phyloP scores from a whole-genome alignment of 2,888 invertebrate species.

The Loripinus fragilis region DNA sequence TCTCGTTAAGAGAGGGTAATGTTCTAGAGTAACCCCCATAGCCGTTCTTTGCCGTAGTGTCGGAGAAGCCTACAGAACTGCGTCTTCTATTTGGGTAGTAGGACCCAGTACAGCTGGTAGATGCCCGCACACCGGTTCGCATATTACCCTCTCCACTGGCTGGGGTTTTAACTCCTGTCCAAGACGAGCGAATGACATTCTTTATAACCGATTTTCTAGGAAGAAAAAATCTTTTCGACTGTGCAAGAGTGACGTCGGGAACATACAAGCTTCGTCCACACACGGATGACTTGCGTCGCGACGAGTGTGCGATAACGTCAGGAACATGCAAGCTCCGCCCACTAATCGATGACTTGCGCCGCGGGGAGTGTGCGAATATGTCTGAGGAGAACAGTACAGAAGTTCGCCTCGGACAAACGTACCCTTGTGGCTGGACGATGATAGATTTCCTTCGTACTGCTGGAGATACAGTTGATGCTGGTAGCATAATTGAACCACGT shows the following conservation, averaged over 20 bases:
- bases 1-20: neutral
- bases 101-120: constrained; percentile 1
- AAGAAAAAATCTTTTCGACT: constrained; percentile 1
- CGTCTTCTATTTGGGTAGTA: neutral
- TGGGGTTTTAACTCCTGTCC: neutral
- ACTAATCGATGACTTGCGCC: neutral
- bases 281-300: neutral
- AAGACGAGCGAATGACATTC: constrained; percentile 11
- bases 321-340: neutral
- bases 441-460: neutral
- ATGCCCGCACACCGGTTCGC: neutral
- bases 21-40: neutral
- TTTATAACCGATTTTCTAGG: constrained; percentile 12
- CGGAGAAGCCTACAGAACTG: neutral
- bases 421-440: constrained; percentile 22
- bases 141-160: neutral
- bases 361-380: constrained; percentile 28
- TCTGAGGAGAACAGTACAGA: constrained; percentile 33
- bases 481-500: neutral
- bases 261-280: neutral
- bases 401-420: constrained; percentile 32
- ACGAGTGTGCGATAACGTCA: too few species aligned
- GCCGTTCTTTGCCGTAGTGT: neutral
- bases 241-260: neutral
- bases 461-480: neutral